phyloP scores from a whole-genome alignment of 2,113 vertebrate species.

The Nasalis larvatus region DNA sequence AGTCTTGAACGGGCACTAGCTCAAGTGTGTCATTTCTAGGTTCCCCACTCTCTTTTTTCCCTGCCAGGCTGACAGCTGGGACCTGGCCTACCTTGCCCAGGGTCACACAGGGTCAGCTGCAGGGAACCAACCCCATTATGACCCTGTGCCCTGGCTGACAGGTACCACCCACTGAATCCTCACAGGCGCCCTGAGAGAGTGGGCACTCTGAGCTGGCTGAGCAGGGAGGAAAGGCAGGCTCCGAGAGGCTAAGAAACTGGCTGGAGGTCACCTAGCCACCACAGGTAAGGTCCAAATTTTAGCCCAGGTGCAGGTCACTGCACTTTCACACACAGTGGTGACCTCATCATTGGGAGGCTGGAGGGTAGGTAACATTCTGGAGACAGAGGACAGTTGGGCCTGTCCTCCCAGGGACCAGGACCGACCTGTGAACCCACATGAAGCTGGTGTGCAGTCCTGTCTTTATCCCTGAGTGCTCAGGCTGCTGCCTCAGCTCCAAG shows the following conservation, averaged over 20 bases:
- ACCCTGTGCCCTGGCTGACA: too few species aligned
- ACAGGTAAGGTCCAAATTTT: neutral
- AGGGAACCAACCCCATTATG: neutral
- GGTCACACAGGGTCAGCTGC: neutral
- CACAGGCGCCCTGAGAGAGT: neutral
- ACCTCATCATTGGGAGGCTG: neutral
- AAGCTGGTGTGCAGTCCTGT: accelerated
- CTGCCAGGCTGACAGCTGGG: neutral
- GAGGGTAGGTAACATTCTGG: neutral
- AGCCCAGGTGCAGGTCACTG: neutral
- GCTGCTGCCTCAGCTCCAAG: neutral
- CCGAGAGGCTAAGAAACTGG: neutral
- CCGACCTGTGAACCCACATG: neutral
- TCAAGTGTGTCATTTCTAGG: neutral
- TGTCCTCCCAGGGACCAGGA: neutral
- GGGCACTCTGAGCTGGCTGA: neutral
- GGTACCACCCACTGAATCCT: neutral
- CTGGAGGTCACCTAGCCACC: neutral
- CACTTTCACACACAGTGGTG: neutral
- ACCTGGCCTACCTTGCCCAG: neutral
- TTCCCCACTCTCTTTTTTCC: neutral
- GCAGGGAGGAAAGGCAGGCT: neutral
- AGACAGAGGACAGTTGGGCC: neutral
- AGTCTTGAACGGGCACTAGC: neutral
- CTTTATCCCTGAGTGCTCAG: neutral